Base-by-base conservation (phyloP, 2,888 invertebrate genomes). In the Invenusta paracnida region DNA sequence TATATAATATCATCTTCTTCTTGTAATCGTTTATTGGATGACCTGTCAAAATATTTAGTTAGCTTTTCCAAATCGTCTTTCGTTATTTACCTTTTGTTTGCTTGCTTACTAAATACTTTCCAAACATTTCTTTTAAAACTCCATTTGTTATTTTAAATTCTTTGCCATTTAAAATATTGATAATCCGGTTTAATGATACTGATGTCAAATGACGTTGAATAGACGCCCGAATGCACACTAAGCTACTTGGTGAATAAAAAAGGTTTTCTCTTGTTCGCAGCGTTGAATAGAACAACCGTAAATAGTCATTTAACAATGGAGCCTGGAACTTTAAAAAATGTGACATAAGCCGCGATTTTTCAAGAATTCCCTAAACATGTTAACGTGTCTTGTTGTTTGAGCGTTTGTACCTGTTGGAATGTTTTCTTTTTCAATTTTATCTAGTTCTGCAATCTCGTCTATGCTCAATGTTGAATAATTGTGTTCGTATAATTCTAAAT, bases 41-140 rank as follows among this genome's bases (percentile, higher is more conserved):
- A 73, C 73, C 73, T 73, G 73, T 73, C 25, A 73, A 73, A 73
- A 73, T 73, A 73, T 73, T 73, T 73, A 73, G 73, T 73, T 73
- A 73, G 73, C 73, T 73, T 73, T 73, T 73, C 73, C 73, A 73
- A 73, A 73, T 73, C 73, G 27, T 73, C 27, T 73, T 73, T 23
- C 73, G 27, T 13, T 13, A 23, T 73, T 73, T 73, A 13, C 73
- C 73, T 73, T 73, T 73, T 73, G 73, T 73, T 73, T 73, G 25
- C 73, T 73, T 73, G 73, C 25, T 73, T 73, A 25, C 73, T 23
- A 73, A 23, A 23, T 73, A 73, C 25, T 73, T 25, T 48, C 48
- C 48, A 48, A 48, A 11, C 17, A 48, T 48, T 48, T 17, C 48
- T 48, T 48, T 48, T 48, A 48, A 48, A 48, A 48, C 48, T 48